Conservation (phyloP, 2,888 invertebrate species). For the Oasisia sp. region DNA sequence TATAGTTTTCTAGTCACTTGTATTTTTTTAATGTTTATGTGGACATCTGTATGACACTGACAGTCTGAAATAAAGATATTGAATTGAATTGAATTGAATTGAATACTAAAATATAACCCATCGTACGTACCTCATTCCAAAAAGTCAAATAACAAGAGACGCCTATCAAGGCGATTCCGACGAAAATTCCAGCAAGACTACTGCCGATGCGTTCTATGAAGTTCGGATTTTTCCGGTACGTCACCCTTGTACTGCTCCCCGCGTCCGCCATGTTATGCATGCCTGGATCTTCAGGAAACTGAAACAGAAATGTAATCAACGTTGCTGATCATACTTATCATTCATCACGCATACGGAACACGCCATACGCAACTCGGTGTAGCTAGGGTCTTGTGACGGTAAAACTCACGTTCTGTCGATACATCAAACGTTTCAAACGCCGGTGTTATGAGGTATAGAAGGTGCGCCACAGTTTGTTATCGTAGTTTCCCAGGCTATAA, state of each 20-base stretch:
- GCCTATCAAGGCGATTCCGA: conserved; percentile 51
- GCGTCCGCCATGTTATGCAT: conserved; percentile 42
- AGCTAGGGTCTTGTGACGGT: neutral
- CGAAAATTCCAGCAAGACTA: conserved; percentile 51
- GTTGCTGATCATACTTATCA: neutral
- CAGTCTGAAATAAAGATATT: too few relatives aligned
- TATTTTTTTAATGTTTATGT: too few relatives aligned
- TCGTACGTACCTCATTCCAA: conserved; percentile 82
- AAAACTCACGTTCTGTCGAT: conserved; percentile 12
- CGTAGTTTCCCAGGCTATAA: neutral
- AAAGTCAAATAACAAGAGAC: conserved; percentile 70
- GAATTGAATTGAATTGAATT: too few relatives aligned
- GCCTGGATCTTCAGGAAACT: conserved; percentile 58
- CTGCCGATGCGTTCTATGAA: conserved; percentile 52
- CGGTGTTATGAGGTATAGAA: neutral
- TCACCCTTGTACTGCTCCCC: conserved; percentile 47
- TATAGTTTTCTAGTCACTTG: too few relatives aligned
- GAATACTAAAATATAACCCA: neutral
- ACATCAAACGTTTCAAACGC: neutral
- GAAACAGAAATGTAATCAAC: conserved; percentile 31
- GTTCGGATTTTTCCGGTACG: conserved; percentile 49
- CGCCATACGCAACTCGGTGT: neutral
- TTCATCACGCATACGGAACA: neutral
- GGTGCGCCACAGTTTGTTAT: neutral
- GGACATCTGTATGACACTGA: too few relatives aligned